Evolutionary conservation across 1,140 invertebrate genomes (phyloP), one percentile per base, ranked within the genome.

Genomic region (Panagrolaimus sp.): DNA sequence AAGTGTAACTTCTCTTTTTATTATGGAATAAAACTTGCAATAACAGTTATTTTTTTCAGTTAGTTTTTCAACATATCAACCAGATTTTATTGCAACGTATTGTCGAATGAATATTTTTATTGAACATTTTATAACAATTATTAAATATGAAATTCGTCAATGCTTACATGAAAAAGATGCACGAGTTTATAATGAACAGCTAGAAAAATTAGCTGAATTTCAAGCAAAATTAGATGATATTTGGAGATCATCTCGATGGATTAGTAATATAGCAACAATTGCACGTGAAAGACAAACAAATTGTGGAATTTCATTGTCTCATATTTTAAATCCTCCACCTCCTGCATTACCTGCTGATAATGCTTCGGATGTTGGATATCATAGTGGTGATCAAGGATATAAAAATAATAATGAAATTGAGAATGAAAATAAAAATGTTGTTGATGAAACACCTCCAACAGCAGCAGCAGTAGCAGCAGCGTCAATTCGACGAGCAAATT

Each of bases 131-230:
- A 70, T 72, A 25, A 74, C 69, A 43, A 20, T 74, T 38, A 63
- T 62, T 20, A 74, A 74, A 68, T 74, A 69, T 65, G 72, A 74
- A 51, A 68, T 76, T 27, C 73, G 72, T 43, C 69, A 76, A 48
- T 72, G 73, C 47, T 20, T 74, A 11, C 9, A 46, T 13, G 74
- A 74, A 53, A 75, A 70, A 23, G 62, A 65, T 25, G 44, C 72
- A 20, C 45, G 65, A 46, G 65, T 75, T 43, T 75, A 74, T 44
- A 31, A 46, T 5, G 72, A 74, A n/a, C 72, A 70, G 31, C 63
- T 74, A n/a, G 57, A 63, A 14, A 53, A 73, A 23, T 51, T 74
- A 13, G 38, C 13, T 51, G 74, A 74, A 44, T 74, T 65, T 67
- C 72, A 75, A 65, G 25, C 72, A 67, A 27, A 45, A 46, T 57